Evolutionary conservation across 2,888 invertebrate species (phyloP), one percentile per base, ranked within the genome.

Genomic region (Cataglyphis rosenhaueri): DNA sequence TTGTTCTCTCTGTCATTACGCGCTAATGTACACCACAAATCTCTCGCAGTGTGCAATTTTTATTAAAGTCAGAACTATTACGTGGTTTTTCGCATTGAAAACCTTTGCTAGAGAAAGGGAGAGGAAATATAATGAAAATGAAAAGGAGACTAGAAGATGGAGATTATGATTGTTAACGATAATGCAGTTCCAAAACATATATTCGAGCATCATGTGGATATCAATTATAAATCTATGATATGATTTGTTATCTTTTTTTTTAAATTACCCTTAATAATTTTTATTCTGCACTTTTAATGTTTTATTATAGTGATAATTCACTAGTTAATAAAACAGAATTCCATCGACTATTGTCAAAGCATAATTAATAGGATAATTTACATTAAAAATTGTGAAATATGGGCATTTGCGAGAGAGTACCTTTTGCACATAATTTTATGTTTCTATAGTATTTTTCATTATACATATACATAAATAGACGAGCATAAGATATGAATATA

Each of bases 361-460:
- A 21, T 59, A 62, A 29, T 44, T 35, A 32, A 41, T 41, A 5
- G n/a, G 29, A 74, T 44, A 44, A 62, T 74, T 74, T 74, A 74
- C 15, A 44, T 62, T 61, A 9, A 74, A 74, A 61, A 61, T 61
- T 73, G 3, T 29, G 32, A 73, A 74, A 74, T 61, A 29, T 62
- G 5, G 12, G n/a, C 12, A 15, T 32, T 61, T 70, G 10, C 15
- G 15, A 15, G 12, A 5, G 18, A 29, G 15, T 38, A n/a, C 3
- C 18, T 73, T 73, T 73, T 73, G 18, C 29, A 5, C 12, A 3
- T 10, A 55, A 44, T 62, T 62, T 32, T 32, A n/a, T 4, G 8
- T 29, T 38, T 12, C 5, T n/a, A 32, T n/a, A 5, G n/a, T 62
- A 74, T 21, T 61, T 74, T n/a, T 12, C 15, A 3, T 9, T 52